Evolutionary conservation across 2,888 invertebrate genomes (phyloP).

Genomic region (Aelia acuminata): DNA sequence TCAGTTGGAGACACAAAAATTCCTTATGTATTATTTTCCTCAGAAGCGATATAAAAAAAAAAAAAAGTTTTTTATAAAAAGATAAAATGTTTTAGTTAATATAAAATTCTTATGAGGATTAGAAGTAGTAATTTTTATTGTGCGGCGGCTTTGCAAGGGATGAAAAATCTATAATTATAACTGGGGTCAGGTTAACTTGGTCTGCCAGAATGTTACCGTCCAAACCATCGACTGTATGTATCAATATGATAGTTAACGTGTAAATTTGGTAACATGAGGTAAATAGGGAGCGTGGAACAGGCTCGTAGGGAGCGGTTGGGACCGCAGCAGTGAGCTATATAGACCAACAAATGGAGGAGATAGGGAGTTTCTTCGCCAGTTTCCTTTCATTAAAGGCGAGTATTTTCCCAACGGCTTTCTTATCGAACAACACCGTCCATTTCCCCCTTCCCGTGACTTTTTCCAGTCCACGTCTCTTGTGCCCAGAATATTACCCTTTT

Average conservation of each 20-base stretch:
- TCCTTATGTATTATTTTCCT: too few relatives aligned
- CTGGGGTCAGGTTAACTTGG: too few relatives aligned
- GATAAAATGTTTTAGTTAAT: too few relatives aligned
- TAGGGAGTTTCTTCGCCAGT: slow-evolving; percentile 22
- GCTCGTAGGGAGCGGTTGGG: neutral
- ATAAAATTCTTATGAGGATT: too few relatives aligned
- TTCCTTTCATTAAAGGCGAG: slow-evolving; percentile 37
- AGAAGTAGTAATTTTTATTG: too few relatives aligned
- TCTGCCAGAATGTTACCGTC: neutral
- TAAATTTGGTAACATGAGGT: neutral
- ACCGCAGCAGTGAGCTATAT: neutral
- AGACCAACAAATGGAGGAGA: slow-evolving; percentile 29
- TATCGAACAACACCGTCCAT: slow-evolving; percentile 34
- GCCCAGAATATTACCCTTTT: neutral
- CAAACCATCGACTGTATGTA: neutral
- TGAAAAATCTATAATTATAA: too few relatives aligned
- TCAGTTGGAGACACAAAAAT: too few relatives aligned
- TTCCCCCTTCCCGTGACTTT: slow-evolving; percentile 9
- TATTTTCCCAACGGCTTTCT: slow-evolving; percentile 40
- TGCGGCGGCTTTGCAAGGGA: too few relatives aligned
- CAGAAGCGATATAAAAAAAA: too few relatives aligned
- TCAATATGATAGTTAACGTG: neutral
- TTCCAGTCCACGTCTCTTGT: slow-evolving; percentile 19
- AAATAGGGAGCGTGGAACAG: neutral
- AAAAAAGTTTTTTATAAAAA: too few relatives aligned